These are phyloP conservation scores for Leptoteleia sp. DNA, from an alignment of 1,140 invertebrate species.

Conservation along the genomic window DNA sequence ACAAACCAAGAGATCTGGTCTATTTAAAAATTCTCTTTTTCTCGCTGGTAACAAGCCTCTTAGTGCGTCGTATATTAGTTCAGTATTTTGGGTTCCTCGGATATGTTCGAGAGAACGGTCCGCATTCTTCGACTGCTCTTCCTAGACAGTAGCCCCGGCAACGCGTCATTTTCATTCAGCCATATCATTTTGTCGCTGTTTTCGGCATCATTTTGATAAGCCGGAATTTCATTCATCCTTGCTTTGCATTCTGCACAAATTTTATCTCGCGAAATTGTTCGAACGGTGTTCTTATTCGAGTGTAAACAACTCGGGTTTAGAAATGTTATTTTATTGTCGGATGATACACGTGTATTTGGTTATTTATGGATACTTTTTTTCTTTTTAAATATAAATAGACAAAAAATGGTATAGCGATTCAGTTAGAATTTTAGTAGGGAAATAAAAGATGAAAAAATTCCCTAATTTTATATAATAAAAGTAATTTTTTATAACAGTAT, in stretches of 20 bases:
- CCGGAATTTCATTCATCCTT: constrained; percentile 55
- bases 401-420: no score
- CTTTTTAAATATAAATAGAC: no score
- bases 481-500: no score
- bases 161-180: constrained; percentile 54
- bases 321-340: background rate
- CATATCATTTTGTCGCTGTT: constrained; percentile 51
- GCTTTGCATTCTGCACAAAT: constrained; percentile 33
- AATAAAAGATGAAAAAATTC: no score
- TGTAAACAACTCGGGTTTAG: background rate
- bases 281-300: background rate
- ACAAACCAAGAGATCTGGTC: constrained; percentile 37
- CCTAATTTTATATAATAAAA: no score
- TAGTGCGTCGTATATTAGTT: constrained; percentile 69
- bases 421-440: no score
- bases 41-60: constrained; percentile 68
- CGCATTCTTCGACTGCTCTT: constrained; percentile 64
- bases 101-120: constrained; percentile 51
- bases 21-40: constrained; percentile 66
- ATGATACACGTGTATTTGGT: no score
- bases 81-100: constrained; percentile 68
- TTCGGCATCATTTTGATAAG: constrained; percentile 57
- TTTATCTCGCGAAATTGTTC: constrained; percentile 28
- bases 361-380: no score
- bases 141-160: constrained; percentile 41